Evolutionary conservation across 2,113 vertebrate species (phyloP).

Genomic region (Rhinoderma darwinii): DNA sequence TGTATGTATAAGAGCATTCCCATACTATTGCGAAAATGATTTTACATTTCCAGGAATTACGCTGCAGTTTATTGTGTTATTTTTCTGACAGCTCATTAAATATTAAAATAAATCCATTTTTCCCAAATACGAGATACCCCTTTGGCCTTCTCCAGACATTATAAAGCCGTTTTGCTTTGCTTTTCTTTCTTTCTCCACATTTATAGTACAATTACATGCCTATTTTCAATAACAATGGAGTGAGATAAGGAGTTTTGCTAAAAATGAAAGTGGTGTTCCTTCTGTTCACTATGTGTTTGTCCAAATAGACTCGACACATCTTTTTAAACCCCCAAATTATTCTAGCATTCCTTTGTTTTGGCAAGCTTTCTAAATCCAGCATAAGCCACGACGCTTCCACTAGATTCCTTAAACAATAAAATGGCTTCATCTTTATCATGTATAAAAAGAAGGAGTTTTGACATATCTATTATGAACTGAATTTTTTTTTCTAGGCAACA

Average conservation of each 20-base stretch:
- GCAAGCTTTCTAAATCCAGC: constrained; percentile 24
- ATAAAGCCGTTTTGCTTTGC: constrained; percentile 32
- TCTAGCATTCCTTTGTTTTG: constrained; percentile 47
- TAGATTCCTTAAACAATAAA: constrained; percentile 47
- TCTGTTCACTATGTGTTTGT: constrained; percentile 31
- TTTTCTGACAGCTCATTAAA: constrained; percentile 56
- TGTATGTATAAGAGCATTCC: neutral
- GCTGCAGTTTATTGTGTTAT: constrained; percentile 3
- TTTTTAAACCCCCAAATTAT: constrained; percentile 38
- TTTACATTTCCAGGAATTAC: constrained; percentile 20
- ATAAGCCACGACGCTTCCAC: constrained; percentile 15
- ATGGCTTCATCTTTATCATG: constrained; percentile 46
- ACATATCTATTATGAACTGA: constrained; percentile 56
- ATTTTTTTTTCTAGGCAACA: constrained; percentile 19
- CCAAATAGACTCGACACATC: constrained; percentile 43
- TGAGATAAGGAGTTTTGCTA: constrained; percentile 46
- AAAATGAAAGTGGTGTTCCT: constrained; percentile 35
- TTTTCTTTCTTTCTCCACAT: constrained; percentile 28
- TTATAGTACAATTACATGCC: constrained; percentile 46
- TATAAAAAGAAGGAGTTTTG: constrained; percentile 51
- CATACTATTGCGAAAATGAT: constrained; percentile 8
- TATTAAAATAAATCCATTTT: constrained; percentile 43
- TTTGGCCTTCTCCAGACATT: constrained; percentile 45
- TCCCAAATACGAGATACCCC: constrained; percentile 47
- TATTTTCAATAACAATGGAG: constrained; percentile 56